phyloP scores from a whole-genome alignment of 2,888 invertebrate species.

The Rhogogaster chlorosoma region DNA sequence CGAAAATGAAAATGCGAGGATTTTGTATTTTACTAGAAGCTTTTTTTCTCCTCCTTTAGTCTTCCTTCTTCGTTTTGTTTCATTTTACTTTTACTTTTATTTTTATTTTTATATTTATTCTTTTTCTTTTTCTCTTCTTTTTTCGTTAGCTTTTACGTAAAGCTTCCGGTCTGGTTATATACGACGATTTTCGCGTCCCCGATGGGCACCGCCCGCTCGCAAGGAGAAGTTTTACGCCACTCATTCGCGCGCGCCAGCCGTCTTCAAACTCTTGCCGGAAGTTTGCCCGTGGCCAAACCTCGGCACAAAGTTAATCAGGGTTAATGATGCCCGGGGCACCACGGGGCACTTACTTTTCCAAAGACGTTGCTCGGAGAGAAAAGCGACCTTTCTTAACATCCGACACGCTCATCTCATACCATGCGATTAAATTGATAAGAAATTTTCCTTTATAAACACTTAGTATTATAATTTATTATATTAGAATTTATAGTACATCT shows the following conservation, averaged over 20 bases:
- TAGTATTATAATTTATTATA: background rate
- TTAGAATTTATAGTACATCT: background rate
- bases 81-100: too few relatives aligned
- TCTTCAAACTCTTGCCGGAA: background rate
- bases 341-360: constrained; percentile 1
- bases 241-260: constrained; percentile 9
- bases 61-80: background rate
- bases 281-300: constrained; percentile 28
- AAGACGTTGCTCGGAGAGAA: constrained; percentile 5
- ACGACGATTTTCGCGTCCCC: background rate
- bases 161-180: constrained; percentile 14
- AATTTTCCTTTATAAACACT: background rate
- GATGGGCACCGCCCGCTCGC: background rate
- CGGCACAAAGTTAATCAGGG: constrained; percentile 43
- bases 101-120: too few relatives aligned
- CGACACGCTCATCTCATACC: background rate
- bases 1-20: background rate
- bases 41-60: background rate
- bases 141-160: background rate
- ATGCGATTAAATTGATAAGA: background rate
- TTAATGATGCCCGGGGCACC: constrained; percentile 27
- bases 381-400: constrained; percentile 7
- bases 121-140: background rate
- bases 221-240: constrained; percentile 11
- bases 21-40: background rate